Evolutionary conservation across 2,797 vertebrate species (phyloP).

Genomic region (Cyprinella venusta): DNA sequence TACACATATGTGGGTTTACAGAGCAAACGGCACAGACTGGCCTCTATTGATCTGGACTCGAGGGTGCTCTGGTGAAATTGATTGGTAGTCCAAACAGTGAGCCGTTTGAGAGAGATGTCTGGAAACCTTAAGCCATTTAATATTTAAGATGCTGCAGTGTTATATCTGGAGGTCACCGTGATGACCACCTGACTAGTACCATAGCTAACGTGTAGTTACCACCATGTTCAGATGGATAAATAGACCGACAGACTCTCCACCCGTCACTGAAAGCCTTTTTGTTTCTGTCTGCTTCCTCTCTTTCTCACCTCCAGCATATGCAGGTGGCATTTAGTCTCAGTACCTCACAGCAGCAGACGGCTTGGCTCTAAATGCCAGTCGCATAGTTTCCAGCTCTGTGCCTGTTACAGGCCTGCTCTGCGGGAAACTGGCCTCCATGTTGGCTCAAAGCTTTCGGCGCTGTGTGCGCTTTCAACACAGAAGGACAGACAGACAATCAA

Average conservation of each 20-base stretch:
- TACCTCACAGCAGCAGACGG: conserved; percentile 76
- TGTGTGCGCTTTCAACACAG: conserved; percentile 75
- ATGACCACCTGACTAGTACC: conserved; percentile 69
- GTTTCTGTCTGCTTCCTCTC: conserved; percentile 49
- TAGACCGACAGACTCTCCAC: not conserved
- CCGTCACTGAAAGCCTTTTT: conserved; percentile 29
- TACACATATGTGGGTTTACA: conserved; percentile 48
- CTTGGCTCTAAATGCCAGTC: conserved; percentile 82
- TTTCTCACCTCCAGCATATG: conserved; percentile 62
- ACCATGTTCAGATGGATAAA: conserved; percentile 57
- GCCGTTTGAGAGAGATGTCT: conserved; percentile 68
- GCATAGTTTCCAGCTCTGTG: conserved; percentile 69
- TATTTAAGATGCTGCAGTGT: conserved; percentile 67
- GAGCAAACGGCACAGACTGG: conserved; percentile 73
- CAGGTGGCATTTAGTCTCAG: conserved; percentile 84
- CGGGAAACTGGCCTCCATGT: conserved; percentile 72
- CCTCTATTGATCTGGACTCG: conserved; percentile 77
- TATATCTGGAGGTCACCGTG: conserved; percentile 69
- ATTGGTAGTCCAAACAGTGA: conserved; percentile 75
- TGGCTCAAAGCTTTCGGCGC: conserved; percentile 77
- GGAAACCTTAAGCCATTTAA: conserved; percentile 73
- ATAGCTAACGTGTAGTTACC: conserved; percentile 73
- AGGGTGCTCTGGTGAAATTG: conserved; percentile 76
- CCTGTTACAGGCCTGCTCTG: conserved; percentile 67
- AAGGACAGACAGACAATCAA: conserved; percentile 83